phyloP scores from a whole-genome alignment of 2,888 invertebrate species.

The Apamea sordens region DNA sequence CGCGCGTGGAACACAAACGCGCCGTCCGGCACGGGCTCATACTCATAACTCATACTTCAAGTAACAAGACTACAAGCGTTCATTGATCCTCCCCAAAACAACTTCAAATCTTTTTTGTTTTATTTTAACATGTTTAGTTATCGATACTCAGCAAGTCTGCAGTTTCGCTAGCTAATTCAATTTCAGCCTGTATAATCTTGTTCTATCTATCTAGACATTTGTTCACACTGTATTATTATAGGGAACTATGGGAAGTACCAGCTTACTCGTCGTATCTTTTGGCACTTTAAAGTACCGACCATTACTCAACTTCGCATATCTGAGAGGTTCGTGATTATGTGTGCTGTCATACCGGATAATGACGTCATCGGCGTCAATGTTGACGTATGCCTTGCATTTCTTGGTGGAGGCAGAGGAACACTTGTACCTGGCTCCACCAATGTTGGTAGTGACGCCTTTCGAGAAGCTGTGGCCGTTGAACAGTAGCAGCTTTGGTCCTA shows the following conservation, averaged over 20 bases:
- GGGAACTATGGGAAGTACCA: too few species aligned
- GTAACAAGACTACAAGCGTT: too few species aligned
- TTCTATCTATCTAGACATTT: neutral
- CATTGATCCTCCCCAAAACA: too few species aligned
- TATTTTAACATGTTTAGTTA: too few species aligned
- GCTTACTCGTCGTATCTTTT: neutral
- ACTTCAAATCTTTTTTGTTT: too few species aligned
- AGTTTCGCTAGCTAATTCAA: too few species aligned
- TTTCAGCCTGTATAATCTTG: neutral
- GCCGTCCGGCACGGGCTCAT: too few species aligned
- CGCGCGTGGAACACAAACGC: too few species aligned
- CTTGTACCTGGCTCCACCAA: conserved; percentile 15
- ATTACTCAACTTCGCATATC: neutral
- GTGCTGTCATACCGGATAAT: conserved; percentile 17
- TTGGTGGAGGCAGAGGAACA: conserved; percentile 6
- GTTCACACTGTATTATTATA: neutral
- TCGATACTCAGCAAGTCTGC: too few species aligned
- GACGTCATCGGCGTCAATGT: neutral
- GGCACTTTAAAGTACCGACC: conserved; percentile 12
- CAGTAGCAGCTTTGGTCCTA: conserved; percentile 11
- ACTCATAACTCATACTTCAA: too few species aligned
- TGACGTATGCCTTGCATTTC: conserved; percentile 22
- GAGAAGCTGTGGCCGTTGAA: conserved; percentile 33
- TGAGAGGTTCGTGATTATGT: conserved; percentile 17
- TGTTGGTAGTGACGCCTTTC: neutral